phyloP scores from a whole-genome alignment of 1,140 invertebrate genomes.

The Plectrocnemia conspersa region DNA sequence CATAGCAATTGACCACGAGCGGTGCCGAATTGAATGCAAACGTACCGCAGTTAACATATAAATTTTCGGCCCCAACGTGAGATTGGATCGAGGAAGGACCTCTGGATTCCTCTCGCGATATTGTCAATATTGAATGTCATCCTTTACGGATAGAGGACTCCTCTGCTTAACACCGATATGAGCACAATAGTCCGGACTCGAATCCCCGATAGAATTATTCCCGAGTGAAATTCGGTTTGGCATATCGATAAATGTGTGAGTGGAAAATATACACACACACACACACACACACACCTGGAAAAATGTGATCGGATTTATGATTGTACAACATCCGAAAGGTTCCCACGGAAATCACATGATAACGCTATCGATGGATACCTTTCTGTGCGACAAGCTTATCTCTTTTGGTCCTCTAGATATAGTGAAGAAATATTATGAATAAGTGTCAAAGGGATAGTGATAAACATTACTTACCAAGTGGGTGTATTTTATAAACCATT shows the following conservation, averaged over 20 bases:
- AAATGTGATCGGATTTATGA: conserved; percentile 5
- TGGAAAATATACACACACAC: neutral
- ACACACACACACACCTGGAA: neutral
- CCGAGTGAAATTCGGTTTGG: neutral
- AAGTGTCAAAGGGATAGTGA: neutral
- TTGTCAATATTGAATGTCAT: conserved; percentile 10
- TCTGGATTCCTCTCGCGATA: neutral
- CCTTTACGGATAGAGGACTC: neutral
- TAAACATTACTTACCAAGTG: neutral
- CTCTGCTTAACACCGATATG: neutral
- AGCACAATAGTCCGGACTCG: neutral
- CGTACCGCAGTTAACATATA: neutral
- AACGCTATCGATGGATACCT: too few species aligned
- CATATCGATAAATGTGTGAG: neutral
- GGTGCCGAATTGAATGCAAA: too few species aligned
- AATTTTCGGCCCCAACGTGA: neutral
- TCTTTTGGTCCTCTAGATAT: neutral
- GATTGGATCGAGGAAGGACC: conserved; percentile 3
- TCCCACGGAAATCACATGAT: too few species aligned
- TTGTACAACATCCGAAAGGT: neutral
- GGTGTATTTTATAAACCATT: neutral
- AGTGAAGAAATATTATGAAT: neutral
- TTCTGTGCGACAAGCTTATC: neutral
- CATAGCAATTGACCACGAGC: too few species aligned
- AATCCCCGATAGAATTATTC: conserved; percentile 3